phyloP scores from a whole-genome alignment of 2,888 invertebrate genomes.

The Melieria omissa region DNA sequence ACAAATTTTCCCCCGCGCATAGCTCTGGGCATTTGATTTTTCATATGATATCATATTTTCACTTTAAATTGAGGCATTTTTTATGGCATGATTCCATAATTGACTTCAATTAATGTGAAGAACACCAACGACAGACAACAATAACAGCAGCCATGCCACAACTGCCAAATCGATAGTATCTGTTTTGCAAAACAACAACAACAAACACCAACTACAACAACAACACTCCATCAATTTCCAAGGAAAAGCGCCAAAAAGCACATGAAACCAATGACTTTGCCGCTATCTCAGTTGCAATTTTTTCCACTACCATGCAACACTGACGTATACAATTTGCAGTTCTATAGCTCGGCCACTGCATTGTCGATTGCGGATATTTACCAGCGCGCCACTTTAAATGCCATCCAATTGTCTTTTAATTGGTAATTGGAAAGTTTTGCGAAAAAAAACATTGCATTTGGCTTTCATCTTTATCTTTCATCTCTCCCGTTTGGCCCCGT shows the following conservation, averaged over 20 bases:
- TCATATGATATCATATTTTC: no score
- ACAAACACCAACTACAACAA: neutral
- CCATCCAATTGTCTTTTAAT: constrained; percentile 15
- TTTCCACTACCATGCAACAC: neutral
- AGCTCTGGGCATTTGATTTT: no score
- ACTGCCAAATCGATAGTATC: neutral
- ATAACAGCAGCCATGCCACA: neutral
- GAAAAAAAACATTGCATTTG: neutral
- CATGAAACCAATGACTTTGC: neutral
- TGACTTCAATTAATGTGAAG: constrained; percentile 29
- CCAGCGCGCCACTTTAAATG: neutral
- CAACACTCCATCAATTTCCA: neutral
- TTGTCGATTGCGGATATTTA: neutral
- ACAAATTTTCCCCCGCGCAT: no score
- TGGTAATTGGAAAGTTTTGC: constrained; percentile 13
- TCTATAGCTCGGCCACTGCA: neutral
- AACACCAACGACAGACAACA: constrained; percentile 10
- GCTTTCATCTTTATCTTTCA: neutral
- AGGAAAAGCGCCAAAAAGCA: neutral
- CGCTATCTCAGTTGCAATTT: constrained; percentile 1
- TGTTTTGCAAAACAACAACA: neutral
- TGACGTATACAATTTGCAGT: neutral
- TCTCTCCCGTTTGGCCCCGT: neutral
- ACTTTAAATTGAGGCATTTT: no score
- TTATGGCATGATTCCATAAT: constrained; percentile 29